Conservation (phyloP, 2,113 vertebrate species). For the Tragelaphus buxtoni region DNA sequence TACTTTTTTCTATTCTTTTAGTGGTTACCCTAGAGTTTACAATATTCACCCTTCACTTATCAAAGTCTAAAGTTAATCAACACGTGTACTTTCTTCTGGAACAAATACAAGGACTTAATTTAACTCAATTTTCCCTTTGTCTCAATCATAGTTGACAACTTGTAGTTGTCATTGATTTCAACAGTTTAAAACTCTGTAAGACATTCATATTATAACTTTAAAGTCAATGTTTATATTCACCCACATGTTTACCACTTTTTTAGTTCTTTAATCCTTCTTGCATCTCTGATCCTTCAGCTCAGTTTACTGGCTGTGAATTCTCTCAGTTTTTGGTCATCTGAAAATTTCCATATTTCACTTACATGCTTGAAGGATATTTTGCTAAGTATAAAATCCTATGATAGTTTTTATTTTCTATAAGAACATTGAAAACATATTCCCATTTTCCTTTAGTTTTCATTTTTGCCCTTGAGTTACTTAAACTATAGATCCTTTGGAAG, state of each 20-base stretch:
- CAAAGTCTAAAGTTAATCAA: neutral
- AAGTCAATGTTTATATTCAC: neutral
- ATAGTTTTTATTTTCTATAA: conserved; percentile 5
- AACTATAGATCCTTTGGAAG: neutral
- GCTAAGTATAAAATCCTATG: neutral
- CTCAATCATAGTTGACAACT: neutral
- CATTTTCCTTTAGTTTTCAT: conserved; percentile 1
- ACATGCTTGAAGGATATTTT: conserved; percentile 12
- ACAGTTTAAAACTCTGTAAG: neutral
- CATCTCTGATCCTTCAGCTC: neutral
- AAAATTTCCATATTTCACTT: neutral
- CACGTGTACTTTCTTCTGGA: neutral
- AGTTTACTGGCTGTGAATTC: neutral
- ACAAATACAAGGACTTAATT: neutral
- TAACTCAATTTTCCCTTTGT: neutral
- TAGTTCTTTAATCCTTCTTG: neutral
- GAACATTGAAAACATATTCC: neutral
- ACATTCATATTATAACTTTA: neutral
- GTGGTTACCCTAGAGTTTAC: neutral
- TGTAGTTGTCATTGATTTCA: neutral
- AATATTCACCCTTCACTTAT: neutral
- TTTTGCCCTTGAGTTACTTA: conserved; percentile 2
- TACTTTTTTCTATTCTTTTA: neutral
- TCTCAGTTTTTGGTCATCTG: neutral
- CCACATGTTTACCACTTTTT: neutral